Base-by-base conservation (phyloP, 2,888 invertebrate species). In the Zygogramma bicolorata region DNA sequence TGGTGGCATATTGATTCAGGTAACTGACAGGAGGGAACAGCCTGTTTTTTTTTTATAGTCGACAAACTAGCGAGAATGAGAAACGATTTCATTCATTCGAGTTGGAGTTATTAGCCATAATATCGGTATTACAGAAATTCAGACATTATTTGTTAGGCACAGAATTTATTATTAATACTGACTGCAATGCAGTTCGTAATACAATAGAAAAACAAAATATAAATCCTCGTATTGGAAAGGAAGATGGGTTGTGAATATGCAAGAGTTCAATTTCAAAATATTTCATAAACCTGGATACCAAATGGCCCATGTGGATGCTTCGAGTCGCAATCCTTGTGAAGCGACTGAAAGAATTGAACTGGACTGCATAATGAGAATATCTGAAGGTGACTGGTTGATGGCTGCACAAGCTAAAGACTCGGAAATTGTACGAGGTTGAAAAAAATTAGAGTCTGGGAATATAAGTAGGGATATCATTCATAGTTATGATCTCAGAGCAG, bases 1-100 rank as follows among this genome's bases (percentile, higher is more conserved):
- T 6, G 75, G 65, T 3, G 73, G 75, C 15, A 75, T 75, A 34
- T 40, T 77, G 15, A 58, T 73, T 8, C 73, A 77, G 58, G 38
- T 62, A 7, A 61, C 29, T 2, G 59, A 69, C n/a, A 34, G 65
- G 8, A 38, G 29, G 5, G 77, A 76, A 63, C 25, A 60, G 15
- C 59, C 63, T 6, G 61, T 75, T 3, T 69, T 62, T 2, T 74
- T 65, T 69, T 77, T n/a, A 38, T 63, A 75, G 73, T 40, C 22
- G 38, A 20, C 66, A 73, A 22, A 77, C 76, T 10, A 68, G 38
- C 13, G 8, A 13, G 10, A 27, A 18, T 1, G 72, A 76, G 57
- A 40, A 77, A 65, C n/a, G n/a, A n/a, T n/a, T n/a, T n/a, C n/a
- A n/a, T n/a, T n/a, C n/a, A n/a, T n/a, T n/a, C n/a, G n/a, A 68